phyloP scores from a whole-genome alignment of 1,140 invertebrate genomes.

The Lamellibrachia luymesi region DNA sequence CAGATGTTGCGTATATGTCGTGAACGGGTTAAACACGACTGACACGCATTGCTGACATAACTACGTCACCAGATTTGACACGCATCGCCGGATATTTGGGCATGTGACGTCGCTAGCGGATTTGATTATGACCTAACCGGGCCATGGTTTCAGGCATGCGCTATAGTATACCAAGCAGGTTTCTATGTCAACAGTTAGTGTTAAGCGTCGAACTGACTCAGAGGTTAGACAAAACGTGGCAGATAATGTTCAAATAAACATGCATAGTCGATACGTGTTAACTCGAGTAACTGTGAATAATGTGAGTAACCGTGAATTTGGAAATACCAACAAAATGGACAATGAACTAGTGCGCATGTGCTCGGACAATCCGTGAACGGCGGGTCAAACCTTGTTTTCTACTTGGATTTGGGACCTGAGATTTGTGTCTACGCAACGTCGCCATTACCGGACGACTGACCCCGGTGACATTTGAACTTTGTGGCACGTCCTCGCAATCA shows the following conservation, averaged over 20 bases:
- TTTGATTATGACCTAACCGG: not conserved
- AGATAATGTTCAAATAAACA: no score
- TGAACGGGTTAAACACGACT: not conserved
- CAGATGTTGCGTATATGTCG: not conserved
- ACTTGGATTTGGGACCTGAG: not conserved
- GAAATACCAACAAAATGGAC: not conserved
- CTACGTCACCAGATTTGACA: not conserved
- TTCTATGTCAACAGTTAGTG: no score
- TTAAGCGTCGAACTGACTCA: no score
- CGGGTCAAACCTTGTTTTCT: not conserved
- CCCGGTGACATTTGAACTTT: not conserved
- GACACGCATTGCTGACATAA: not conserved
- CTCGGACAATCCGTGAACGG: not conserved
- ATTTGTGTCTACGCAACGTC: not conserved
- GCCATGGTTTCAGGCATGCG: not conserved
- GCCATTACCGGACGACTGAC: not conserved
- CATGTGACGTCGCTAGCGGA: not conserved
- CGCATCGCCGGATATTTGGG: not conserved
- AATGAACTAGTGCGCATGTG: not conserved
- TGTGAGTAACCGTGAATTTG: not conserved
- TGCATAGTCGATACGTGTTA: no score
- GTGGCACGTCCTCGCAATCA: not conserved
- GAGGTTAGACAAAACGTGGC: no score
- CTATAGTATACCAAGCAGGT: no score
- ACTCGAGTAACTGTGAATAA: no score